Percentiles rank a stretch among this genome's conserved stretches.
phyloP scores from a whole-genome alignment of 2,113 vertebrate species.

The Urocolius indicus region DNA sequence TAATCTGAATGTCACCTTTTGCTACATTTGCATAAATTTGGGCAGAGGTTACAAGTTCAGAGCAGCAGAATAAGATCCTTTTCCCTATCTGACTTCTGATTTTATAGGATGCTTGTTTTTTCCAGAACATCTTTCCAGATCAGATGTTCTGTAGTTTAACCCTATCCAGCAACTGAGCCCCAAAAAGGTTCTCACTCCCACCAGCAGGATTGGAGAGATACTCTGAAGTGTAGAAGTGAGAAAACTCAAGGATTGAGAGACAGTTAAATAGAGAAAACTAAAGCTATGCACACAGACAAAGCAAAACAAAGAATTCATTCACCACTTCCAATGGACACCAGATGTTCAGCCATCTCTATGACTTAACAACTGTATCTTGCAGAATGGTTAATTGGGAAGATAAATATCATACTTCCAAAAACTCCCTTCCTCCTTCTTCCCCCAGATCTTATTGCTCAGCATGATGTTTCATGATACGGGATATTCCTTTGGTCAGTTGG shows the following conservation, averaged over 20 bases:
- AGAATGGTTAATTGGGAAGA: background rate
- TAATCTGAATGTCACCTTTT: background rate
- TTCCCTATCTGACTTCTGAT: background rate
- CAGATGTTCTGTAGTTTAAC: background rate
- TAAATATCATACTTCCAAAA: background rate
- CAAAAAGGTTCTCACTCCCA: rapidly evolving
- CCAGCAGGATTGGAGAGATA: background rate
- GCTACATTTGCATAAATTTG: background rate
- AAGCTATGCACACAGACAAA: rapidly evolving
- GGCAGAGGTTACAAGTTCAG: background rate
- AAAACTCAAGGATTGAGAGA: background rate
- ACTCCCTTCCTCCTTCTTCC: background rate
- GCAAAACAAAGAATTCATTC: background rate
- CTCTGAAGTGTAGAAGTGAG: background rate
- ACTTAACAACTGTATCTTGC: rapidly evolving
- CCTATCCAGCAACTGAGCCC: background rate
- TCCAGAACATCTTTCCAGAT: background rate
- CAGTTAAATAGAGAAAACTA: background rate
- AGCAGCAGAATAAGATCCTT: background rate
- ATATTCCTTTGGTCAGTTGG: background rate
- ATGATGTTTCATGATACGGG: rapidly evolving
- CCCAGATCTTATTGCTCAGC: background rate
- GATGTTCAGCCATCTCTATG: background rate
- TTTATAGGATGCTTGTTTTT: background rate
- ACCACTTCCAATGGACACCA: rapidly evolving